Evolutionary conservation across 1,140 invertebrate species (phyloP), one percentile per base, ranked within the genome.

Genomic region (Sinella curviseta): DNA sequence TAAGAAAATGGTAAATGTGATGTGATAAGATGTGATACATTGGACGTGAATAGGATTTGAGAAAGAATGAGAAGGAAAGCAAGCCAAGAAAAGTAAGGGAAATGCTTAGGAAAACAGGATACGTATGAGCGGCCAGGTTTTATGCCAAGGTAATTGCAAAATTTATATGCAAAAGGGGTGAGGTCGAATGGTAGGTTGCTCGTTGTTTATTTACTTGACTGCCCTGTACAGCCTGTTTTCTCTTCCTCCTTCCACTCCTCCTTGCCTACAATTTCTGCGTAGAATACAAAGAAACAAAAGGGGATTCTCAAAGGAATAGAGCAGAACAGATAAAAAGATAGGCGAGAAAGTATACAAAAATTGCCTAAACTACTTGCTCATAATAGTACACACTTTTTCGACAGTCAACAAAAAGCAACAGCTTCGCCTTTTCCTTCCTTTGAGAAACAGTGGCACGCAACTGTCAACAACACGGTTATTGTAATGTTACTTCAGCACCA

Each of bases 151-250:
- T 60, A 60, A 60, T 60, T 60, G 65, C 65, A 70, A 70, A 70
- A 70, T 70, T 70, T 70, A 70, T 70, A 70, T 70, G 65, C 28
- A 70, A 70, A 70, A 70, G 65, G 65, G 65, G 65, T 33, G 65
- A 70, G 65, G 65, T 70, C 31, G 65, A 33, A 70, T 33, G 65
- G 26, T 31, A 8, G 24, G 57, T 65, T 26, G 14, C 24, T n/a
- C 3, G 8, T 65, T 70, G 65, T 70, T 70, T 70, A 33, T 70
- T 70, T 70, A 70, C 65, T 33, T 30, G 65, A 70, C 65, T 70
- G 65, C 31, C 28, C 31, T 33, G 24, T 65, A 26, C 57, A 12
- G 57, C 24, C 26, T 26, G 16, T 26, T 65, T 65, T 31, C 65
- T 70, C 31, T 70, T 30, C 26, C 24, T 17, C 24, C 4, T 24